Evolutionary conservation across 2,888 invertebrate species (phyloP).

Genomic region (Pristionchus maxplancki): DNA sequence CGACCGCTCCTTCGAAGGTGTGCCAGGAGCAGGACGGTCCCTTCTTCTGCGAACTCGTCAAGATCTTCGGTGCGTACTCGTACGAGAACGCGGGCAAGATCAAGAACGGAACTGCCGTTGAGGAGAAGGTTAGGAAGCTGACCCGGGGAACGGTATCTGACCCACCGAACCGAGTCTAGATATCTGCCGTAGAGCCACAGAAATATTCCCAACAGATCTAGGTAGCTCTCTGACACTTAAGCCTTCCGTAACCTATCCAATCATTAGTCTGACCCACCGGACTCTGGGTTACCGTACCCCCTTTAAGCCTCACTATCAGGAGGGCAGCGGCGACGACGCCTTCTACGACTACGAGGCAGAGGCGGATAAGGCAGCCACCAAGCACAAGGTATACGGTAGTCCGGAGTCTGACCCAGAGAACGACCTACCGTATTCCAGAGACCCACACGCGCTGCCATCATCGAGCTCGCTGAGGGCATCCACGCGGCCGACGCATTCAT

Average conservation of each 20-base stretch:
- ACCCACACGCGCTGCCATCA: slow-evolving; percentile 31
- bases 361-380: not conserved
- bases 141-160: not conserved
- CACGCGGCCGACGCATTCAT: not conserved
- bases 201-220: too few relatives aligned
- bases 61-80: slow-evolving; percentile 15
- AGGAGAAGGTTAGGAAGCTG: not conserved
- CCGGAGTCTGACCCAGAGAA: not conserved
- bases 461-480: slow-evolving; percentile 1
- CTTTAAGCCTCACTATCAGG: not conserved
- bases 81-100: slow-evolving; percentile 21
- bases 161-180: not conserved
- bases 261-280: not conserved
- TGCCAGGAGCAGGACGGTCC: slow-evolving; percentile 45
- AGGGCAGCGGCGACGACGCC: slow-evolving; percentile 19
- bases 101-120: not conserved
- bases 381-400: slow-evolving; percentile 30
- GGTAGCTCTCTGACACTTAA: too few relatives aligned
- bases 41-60: slow-evolving; percentile 48
- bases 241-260: too few relatives aligned
- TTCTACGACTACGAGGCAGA: slow-evolving; percentile 40
- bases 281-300: slow-evolving; percentile 29
- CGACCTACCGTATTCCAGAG: slow-evolving; percentile 6
- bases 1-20: not conserved
- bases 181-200: too few relatives aligned